Evolutionary conservation across 1,140 invertebrate genomes (phyloP), one percentile per base, ranked within the genome.

Genomic region (Epicauta chinensis): DNA sequence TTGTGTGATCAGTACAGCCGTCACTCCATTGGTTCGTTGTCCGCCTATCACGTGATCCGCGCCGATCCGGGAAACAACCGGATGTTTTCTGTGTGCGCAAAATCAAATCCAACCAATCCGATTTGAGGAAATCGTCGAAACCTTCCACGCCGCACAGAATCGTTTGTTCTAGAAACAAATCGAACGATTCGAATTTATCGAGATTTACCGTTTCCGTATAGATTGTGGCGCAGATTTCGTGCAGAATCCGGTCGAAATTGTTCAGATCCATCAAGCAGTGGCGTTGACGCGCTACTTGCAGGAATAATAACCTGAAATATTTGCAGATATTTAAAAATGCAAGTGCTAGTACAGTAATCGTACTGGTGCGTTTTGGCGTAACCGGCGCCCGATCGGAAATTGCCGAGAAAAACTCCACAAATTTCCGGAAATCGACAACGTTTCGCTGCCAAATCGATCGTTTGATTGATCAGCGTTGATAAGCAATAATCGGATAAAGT

Each of bases 141-240:
- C 64, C 64, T 38, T 64, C 64, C 16, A 60, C 60, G 6, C 62
- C 64, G 44, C 64, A 66, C 2, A 66, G 42, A 1, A 62, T 34
- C 15, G 57, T 51, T 56, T 64, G 56, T 44, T 66, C 64, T 14
- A 66, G 43, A 47, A 66, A 64, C 11, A 66, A 45, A 55, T 66
- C 64, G 36, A 63, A 63, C 29, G 50, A 32, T 4, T 56, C 53
- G 29, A 44, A 51, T 30, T 52, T 39, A 16, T 58, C 51, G 0
- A 31, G 30, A 31, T 37, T 42, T 12, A 34, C n/a, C n/a, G 58
- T 43, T 42, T 62, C 58, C n/a, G 13, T n/a, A 42, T 47, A 56
- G 16, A 63, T 56, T 16, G 14, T 15, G 2, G 53, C 51, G 46
- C 61, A 63, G 45, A 36, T 48, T 23, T 41, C 23, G 29, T 14